Evolutionary conservation across 2,888 invertebrate genomes (phyloP).

Genomic region (Aphodius granarius): DNA sequence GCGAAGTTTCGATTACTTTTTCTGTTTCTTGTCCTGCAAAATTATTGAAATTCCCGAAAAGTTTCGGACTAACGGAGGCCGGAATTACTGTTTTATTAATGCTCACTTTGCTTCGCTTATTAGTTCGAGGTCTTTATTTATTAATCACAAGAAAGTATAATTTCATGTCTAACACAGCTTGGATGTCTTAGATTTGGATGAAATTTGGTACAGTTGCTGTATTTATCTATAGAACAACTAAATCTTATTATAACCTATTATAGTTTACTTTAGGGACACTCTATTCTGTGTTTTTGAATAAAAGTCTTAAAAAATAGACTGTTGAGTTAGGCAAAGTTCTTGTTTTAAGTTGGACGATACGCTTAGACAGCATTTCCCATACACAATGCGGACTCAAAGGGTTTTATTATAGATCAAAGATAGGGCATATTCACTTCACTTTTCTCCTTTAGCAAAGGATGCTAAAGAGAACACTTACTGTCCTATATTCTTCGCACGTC

Average conservation of each 20-base stretch:
- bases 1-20: not conserved
- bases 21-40: not conserved
- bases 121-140: not conserved
- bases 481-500: not conserved
- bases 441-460: not conserved
- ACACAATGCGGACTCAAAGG: not conserved
- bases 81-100: not conserved
- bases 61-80: not conserved
- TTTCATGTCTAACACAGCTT: too few species aligned
- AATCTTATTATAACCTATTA: too few species aligned
- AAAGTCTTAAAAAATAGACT: not conserved
- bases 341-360: not conserved
- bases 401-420: not conserved
- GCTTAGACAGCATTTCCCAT: not conserved
- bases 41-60: not conserved
- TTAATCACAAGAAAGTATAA: too few species aligned
- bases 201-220: too few species aligned
- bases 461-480: not conserved
- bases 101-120: not conserved
- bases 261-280: too few species aligned
- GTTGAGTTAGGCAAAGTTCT: not conserved
- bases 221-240: too few species aligned
- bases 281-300: too few species aligned
- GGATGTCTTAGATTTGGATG: too few species aligned
- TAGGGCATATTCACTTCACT: not conserved